Base-by-base conservation (phyloP, 2,888 invertebrate species). In the Eupithecia tripunctaria region DNA sequence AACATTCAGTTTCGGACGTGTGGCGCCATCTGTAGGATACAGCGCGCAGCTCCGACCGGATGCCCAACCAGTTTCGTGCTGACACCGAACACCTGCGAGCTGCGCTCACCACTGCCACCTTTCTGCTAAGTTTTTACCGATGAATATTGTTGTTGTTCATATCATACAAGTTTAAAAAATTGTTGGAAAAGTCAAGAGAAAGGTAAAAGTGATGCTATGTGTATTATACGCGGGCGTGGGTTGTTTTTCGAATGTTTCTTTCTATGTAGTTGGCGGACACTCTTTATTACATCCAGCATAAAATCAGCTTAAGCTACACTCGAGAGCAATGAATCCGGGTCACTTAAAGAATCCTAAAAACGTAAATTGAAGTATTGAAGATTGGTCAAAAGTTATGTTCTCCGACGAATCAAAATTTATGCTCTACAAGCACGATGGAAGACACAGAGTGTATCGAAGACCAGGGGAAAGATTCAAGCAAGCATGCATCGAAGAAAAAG, bases 31-130 rank as follows among this genome's bases (percentile, higher is more conserved):
- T 94, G 93, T 88, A 84, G 86, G 82, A 75, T 85, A 84, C 79
- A 75, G 79, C 78, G 82, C 81, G 82, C 83, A 80, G 80, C 84
- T 79, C 80, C 78, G 88, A 88, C 94, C 93, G 94, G 94, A 94
- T 94, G 85, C 92, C 86, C 87, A 89, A 94, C 94, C 94, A 92
- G 94, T 94, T 93, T 90, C 85, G 84, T 86, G 86, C 87, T 85
- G 90, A 91, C 89, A 90, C 86, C 85, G 88, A 88, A 90, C 93
- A 93, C 93, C 93, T 93, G 93, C 94, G 87, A 84, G 78, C 70
- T 71, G 75, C 70, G 71, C 71, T 67, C 73, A 71, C 73, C 73
- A 73, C 72, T 83, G 82, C 81, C 84, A 82, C 81, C 81, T 81
- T 80, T 80, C 82, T 79, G 74, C 80, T 75, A 78, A 80, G 79